phyloP scores from a whole-genome alignment of 2,888 invertebrate genomes.

The Globia sparganii region DNA sequence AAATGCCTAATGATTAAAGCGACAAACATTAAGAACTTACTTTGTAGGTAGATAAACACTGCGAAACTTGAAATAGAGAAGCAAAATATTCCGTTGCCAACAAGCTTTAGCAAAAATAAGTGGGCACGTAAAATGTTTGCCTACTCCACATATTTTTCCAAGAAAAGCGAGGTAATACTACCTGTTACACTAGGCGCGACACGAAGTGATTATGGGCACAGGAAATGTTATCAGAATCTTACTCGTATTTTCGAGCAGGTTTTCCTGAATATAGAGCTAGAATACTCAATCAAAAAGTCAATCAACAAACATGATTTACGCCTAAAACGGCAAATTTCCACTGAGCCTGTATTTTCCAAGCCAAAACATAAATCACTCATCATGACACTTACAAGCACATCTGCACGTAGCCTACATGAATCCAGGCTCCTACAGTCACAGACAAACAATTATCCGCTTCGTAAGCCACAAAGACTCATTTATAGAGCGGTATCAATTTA shows the following conservation, averaged over 20 bases:
- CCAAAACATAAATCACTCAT: slow-evolving; percentile 38
- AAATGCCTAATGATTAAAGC: background rate
- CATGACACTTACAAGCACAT: slow-evolving; percentile 15
- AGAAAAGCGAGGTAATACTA: slow-evolving; percentile 17
- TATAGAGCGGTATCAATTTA: slow-evolving; percentile 63
- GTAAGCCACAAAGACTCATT: slow-evolving; percentile 32
- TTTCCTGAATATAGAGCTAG: background rate
- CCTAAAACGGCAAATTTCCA: slow-evolving; percentile 6
- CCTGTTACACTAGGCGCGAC: slow-evolving; percentile 26
- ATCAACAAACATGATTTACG: slow-evolving; percentile 35
- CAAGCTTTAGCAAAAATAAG: slow-evolving; percentile 25
- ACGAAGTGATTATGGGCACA: slow-evolving; percentile 2
- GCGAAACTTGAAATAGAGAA: background rate
- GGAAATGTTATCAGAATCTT: slow-evolving; percentile 12
- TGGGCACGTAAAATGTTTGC: slow-evolving; percentile 16
- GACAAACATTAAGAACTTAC: background rate
- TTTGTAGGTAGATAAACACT: background rate
- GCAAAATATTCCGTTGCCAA: slow-evolving; percentile 15
- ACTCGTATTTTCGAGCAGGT: background rate
- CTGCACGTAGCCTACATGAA: background rate
- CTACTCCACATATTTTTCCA: slow-evolving; percentile 20
- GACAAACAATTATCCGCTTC: slow-evolving; percentile 31
- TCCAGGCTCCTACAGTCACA: slow-evolving; percentile 9
- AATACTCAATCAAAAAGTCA: slow-evolving; percentile 33
- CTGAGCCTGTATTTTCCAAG: slow-evolving; percentile 12